Evolutionary conservation across 2,797 vertebrate genomes (phyloP).

Genomic region (Cetoscarus ocellatus): DNA sequence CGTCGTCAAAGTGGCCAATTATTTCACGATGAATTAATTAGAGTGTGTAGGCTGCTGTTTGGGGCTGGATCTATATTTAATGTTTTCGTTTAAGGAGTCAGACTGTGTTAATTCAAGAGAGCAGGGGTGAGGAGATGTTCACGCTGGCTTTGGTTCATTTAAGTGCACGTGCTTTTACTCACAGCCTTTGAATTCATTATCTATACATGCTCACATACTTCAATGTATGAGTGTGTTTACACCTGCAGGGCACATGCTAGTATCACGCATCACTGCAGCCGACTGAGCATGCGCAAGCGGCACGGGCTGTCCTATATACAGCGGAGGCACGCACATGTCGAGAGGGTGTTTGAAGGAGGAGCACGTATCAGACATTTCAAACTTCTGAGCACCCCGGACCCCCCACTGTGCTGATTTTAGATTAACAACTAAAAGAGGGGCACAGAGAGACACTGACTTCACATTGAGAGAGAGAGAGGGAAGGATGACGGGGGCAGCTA

Average conservation of each 20-base stretch:
- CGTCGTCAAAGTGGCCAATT: neutral
- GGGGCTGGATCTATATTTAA: slow-evolving; percentile 10
- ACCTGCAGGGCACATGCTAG: slow-evolving; percentile 68
- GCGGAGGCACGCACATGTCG: neutral
- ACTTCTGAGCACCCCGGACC: slow-evolving; percentile 2
- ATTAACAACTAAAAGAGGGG: slow-evolving; percentile 11
- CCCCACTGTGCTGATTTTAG: neutral
- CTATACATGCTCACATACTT: slow-evolving; percentile 7
- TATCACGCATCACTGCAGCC: slow-evolving; percentile 66
- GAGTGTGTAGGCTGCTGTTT: slow-evolving; percentile 16
- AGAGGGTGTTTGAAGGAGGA: neutral
- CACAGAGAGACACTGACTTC: neutral
- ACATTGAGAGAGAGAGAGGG: slow-evolving; percentile 12
- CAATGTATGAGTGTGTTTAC: slow-evolving; percentile 30
- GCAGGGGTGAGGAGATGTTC: neutral
- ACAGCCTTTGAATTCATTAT: slow-evolving; percentile 11
- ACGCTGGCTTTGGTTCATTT: neutral
- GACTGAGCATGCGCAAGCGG: slow-evolving; percentile 39
- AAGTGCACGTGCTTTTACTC: slow-evolving; percentile 1
- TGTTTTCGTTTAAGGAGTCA: slow-evolving; percentile 2
- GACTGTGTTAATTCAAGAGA: neutral
- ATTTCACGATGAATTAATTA: slow-evolving; percentile 17
- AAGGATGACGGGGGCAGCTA: slow-evolving; percentile 34
- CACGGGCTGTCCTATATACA: slow-evolving; percentile 49
- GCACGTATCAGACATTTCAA: slow-evolving; percentile 11